A percentile compares a stretch with the other conserved stretches of the same genome.
These are phyloP conservation scores for Leptobrachium leishanense DNA, from an alignment of 2,113 vertebrate species.

Conservation along the genomic window DNA sequence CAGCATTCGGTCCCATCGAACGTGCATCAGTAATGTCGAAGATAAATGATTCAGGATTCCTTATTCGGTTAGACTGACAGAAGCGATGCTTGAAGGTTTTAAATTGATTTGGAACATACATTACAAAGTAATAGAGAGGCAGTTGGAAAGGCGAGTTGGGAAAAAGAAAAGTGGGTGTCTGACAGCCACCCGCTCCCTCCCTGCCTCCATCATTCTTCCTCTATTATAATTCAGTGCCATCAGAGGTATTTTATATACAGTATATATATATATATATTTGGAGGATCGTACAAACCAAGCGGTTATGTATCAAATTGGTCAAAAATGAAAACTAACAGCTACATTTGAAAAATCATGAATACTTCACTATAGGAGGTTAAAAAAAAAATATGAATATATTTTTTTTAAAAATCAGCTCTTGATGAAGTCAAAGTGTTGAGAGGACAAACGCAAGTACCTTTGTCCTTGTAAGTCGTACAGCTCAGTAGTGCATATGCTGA, in stretches of 20 bases:
- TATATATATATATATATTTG: neutral
- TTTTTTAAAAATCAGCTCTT: neutral
- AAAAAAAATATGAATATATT: too few species aligned
- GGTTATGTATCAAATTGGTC: too few species aligned
- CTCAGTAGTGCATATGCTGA: neutral
- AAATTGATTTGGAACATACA: conserved; percentile 10
- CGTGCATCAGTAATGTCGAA: conserved; percentile 10
- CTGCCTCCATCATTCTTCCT: too few species aligned
- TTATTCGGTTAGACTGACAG: conserved; percentile 49
- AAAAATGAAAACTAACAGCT: too few species aligned
- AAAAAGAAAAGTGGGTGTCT: neutral
- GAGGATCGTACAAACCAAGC: neutral
- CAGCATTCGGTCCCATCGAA: conserved; percentile 11
- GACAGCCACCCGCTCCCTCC: neutral
- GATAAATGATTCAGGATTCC: conserved; percentile 28
- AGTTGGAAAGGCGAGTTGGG: neutral
- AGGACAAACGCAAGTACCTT: neutral
- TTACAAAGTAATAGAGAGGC: conserved; percentile 20
- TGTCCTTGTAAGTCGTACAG: neutral
- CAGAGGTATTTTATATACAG: too few species aligned
- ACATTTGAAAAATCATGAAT: too few species aligned
- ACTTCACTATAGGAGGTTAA: too few species aligned
- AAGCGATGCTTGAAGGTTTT: conserved; percentile 46
- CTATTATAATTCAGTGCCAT: too few species aligned
- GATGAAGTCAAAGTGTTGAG: neutral